Evolutionary conservation across 2,113 vertebrate genomes (phyloP).

Genomic region (Myotis lucifugus): DNA sequence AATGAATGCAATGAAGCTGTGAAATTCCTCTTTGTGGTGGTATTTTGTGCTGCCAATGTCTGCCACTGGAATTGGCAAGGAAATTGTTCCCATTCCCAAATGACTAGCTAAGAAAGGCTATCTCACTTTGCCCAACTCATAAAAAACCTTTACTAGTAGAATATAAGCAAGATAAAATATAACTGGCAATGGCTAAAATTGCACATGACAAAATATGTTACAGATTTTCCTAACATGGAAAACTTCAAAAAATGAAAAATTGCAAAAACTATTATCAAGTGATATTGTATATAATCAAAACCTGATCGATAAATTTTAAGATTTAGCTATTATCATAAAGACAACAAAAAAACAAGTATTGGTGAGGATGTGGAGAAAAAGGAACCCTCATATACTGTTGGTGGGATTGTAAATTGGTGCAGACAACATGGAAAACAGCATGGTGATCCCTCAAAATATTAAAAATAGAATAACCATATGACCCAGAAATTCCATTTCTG

Average conservation of each 20-base stretch:
- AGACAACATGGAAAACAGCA: not conserved
- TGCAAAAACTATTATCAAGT: constrained; percentile 17
- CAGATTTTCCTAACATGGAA: not conserved
- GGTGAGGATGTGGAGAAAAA: not conserved
- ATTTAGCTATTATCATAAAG: not conserved
- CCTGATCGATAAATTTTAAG: not conserved
- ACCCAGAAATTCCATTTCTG: not conserved
- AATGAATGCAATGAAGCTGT: not conserved
- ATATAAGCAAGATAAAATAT: constrained; percentile 41
- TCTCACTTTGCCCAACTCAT: not conserved
- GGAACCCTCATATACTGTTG: not conserved
- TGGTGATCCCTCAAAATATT: not conserved
- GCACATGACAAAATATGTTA: not conserved
- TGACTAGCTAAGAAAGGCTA: not conserved
- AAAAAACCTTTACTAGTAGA: not conserved
- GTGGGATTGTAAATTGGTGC: not conserved
- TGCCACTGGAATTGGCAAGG: not conserved
- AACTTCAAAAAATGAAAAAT: not conserved
- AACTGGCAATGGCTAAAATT: constrained; percentile 29
- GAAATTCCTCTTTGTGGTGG: not conserved
- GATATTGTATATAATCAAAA: not conserved
- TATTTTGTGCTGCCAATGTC: not conserved
- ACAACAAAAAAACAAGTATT: not conserved
- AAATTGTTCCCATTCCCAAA: not conserved
- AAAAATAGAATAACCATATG: not conserved